Evolutionary conservation across 2,113 vertebrate genomes (phyloP).

Genomic region (Xenus cinereus): DNA sequence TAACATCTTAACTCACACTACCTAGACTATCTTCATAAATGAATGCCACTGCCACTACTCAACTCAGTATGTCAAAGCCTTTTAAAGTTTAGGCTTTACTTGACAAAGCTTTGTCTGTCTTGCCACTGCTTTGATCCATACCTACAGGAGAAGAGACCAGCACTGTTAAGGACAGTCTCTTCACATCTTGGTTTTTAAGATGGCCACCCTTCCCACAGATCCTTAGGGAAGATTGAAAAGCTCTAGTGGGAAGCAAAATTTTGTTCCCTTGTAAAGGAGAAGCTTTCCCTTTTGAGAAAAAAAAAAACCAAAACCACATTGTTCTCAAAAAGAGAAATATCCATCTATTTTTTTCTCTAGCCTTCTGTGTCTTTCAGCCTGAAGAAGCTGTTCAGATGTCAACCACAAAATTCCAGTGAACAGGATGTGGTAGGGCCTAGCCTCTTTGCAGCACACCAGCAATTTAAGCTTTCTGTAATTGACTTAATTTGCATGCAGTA

Average conservation of each 20-base stretch:
- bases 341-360: background rate
- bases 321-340: background rate
- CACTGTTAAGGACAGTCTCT: background rate
- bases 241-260: background rate
- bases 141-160: background rate
- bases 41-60: background rate
- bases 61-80: background rate
- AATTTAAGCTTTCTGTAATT: background rate
- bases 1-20: background rate
- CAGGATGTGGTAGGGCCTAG: background rate
- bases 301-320: background rate
- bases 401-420: background rate
- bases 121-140: background rate
- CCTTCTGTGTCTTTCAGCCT: background rate
- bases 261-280: background rate
- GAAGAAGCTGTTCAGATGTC: background rate
- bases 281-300: background rate
- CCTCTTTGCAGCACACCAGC: background rate
- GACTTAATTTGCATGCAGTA: background rate
- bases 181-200: background rate
- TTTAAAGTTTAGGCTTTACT: background rate
- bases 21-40: background rate
- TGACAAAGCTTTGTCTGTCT: background rate
- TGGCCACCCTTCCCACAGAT: background rate
- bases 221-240: background rate